A percentile compares a stretch with the other conserved stretches of the same genome.
phyloP scores from a whole-genome alignment of 2,888 invertebrate genomes.

The Plemyria rubiginata region DNA sequence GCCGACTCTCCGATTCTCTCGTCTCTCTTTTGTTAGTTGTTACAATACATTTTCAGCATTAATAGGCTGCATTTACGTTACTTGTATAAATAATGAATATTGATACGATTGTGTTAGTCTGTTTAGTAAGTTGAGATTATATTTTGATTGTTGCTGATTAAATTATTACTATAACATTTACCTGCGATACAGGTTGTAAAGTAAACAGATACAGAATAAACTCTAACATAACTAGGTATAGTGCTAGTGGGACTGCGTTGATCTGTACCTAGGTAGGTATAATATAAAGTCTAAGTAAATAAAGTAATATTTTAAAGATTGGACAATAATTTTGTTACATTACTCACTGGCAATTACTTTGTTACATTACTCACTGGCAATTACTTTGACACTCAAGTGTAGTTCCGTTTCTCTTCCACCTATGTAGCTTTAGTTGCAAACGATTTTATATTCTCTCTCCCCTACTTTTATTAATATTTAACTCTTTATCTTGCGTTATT shows the following conservation, averaged over 20 bases:
- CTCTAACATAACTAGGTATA: constrained; percentile 52
- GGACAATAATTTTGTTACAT: constrained; percentile 83
- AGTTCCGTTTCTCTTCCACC: constrained; percentile 49
- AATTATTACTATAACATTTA: constrained; percentile 35
- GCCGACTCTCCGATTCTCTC: constrained; percentile 37
- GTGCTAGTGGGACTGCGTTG: constrained; percentile 60
- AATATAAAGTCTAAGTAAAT: constrained; percentile 73
- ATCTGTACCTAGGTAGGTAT: no score
- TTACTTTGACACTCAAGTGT: constrained; percentile 54
- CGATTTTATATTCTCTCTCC: not conserved
- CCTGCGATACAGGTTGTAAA: constrained; percentile 54
- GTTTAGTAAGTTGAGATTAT: constrained; percentile 60
- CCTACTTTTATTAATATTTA: not conserved
- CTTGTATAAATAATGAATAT: constrained; percentile 17
- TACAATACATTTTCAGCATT: constrained; percentile 17
- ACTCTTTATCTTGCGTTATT: not conserved
- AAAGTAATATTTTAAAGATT: constrained; percentile 68
- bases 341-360: constrained; percentile 61
- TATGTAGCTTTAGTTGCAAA: constrained; percentile 19
- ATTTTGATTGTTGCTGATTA: constrained; percentile 50
- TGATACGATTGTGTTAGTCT: constrained; percentile 44
- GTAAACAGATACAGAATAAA: constrained; percentile 55
- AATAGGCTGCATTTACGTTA: constrained; percentile 28
- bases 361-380: constrained; percentile 66
- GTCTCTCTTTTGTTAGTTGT: constrained; percentile 36